Conservation (phyloP, 2,888 invertebrate species). For the Chymomyza fuscimana region DNA sequence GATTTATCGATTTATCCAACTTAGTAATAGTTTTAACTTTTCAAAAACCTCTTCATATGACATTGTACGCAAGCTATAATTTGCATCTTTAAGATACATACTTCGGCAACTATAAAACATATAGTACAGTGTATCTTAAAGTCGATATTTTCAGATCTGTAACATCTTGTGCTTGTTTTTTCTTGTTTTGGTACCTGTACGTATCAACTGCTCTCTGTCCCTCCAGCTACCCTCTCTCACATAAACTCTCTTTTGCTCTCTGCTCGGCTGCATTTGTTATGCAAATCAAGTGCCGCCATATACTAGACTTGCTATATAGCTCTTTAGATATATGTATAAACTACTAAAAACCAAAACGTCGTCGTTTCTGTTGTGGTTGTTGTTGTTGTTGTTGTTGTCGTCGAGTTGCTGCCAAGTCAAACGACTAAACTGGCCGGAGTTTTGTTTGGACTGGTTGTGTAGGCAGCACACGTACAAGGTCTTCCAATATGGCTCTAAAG, state of each 20-base stretch:
- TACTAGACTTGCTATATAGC: conserved; percentile 12
- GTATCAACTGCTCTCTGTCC: conserved; percentile 28
- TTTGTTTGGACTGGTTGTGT: conserved; percentile 70
- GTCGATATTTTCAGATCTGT: not conserved
- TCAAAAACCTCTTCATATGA: no score
- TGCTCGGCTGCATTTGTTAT: conserved; percentile 66
- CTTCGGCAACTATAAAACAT: no score
- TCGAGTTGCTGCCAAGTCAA: not conserved
- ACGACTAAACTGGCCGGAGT: not conserved
- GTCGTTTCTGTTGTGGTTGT: conserved; percentile 15
- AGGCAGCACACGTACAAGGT: conserved; percentile 78
- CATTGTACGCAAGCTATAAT: no score
- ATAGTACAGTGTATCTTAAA: not conserved
- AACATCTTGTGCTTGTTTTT: conserved; percentile 12
- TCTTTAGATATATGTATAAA: conserved; percentile 27
- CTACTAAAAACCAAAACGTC: conserved; percentile 53
- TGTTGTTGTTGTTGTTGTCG: not conserved
- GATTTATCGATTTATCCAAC: no score
- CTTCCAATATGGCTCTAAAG: conserved; percentile 75
- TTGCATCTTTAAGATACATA: no score
- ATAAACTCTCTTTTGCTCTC: conserved; percentile 15
- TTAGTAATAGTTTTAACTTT: no score
- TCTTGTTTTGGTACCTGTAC: conserved; percentile 31
- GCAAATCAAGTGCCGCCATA: conserved; percentile 70
- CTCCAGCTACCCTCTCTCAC: not conserved